phyloP scores from a whole-genome alignment of 2,113 vertebrate genomes.

The cattle (Bos taurus) region ARS-UCD2.0 NC_037357.1:56185001-56185500 shows the following conservation, averaged over 20 bases:
- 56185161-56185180: not conserved
- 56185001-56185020: not conserved
- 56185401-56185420: not conserved
- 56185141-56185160: not conserved
- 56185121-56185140: not conserved
- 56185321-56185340: not conserved
- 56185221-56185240: not conserved
- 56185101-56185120: not conserved
- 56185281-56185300: not conserved
- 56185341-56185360: not conserved
- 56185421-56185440: not conserved
- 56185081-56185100: not conserved
- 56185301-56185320: not conserved
- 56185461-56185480: conserved; percentile 39
- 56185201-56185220: not conserved
- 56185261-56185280: not conserved
- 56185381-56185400: not conserved
- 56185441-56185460: conserved; percentile 14
- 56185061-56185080: not conserved
- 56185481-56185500: conserved; percentile 53
- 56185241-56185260: not conserved
- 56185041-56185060: not conserved
- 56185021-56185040: not conserved
- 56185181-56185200: not conserved
- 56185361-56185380: not conserved